phyloP scores from a whole-genome alignment of 2,113 vertebrate genomes.

The Nesospiza acunhae region DNA sequence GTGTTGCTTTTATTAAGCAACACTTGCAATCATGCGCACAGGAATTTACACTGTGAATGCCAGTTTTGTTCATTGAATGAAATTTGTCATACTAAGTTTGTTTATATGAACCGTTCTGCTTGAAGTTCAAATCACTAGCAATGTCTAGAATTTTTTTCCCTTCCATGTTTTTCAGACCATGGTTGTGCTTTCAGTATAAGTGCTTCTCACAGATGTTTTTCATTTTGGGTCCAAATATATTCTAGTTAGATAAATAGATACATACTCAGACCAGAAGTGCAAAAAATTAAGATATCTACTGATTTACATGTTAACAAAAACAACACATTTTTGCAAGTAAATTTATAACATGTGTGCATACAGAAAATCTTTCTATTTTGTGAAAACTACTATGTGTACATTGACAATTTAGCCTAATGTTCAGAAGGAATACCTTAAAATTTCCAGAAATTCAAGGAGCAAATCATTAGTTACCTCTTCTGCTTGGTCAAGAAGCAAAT shows the following conservation, averaged over 20 bases:
- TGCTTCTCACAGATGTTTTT: not conserved
- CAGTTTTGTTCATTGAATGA: not conserved
- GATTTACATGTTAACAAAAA: not conserved
- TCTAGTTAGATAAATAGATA: not conserved
- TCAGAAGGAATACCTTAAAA: not conserved
- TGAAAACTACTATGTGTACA: not conserved
- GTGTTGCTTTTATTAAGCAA: not conserved
- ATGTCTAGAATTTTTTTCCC: not conserved
- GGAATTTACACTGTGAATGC: not conserved
- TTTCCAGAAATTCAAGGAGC: not conserved
- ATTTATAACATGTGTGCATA: rapidly evolving
- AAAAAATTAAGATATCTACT: not conserved
- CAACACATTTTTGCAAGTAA: not conserved
- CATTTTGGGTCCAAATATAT: not conserved
- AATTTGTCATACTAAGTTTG: not conserved
- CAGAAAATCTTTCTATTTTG: not conserved
- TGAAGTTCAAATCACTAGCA: not conserved
- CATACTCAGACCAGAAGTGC: not conserved
- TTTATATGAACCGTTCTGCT: not conserved
- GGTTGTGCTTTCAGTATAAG: not conserved
- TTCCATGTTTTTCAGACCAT: not conserved
- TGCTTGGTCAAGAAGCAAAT: not conserved
- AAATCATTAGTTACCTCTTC: not conserved
- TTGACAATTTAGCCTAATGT: not conserved
- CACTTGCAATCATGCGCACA: not conserved